Evolutionary conservation across 2,113 vertebrate genomes (phyloP).

Genomic region (Fulica atra): DNA sequence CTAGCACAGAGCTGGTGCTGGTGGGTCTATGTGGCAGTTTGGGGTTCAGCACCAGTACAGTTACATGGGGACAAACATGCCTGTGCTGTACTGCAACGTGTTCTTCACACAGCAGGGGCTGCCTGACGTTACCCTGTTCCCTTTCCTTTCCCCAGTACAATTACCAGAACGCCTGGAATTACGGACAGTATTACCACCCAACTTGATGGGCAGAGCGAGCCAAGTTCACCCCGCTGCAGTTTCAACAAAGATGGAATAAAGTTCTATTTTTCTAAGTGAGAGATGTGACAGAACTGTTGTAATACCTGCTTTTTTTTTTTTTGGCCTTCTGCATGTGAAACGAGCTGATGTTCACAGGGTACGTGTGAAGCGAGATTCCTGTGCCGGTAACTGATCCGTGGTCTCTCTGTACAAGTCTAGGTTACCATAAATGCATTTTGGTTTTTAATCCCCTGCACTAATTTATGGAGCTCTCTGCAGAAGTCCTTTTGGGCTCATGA

Average conservation of each 20-base stretch:
- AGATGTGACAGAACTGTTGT: conserved; percentile 73
- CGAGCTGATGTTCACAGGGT: conserved; percentile 51
- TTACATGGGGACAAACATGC: too few species aligned
- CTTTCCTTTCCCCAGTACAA: conserved; percentile 81
- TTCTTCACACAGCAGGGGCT: too few species aligned
- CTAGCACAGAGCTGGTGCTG: too few species aligned
- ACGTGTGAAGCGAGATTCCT: conserved; percentile 62
- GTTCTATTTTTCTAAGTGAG: conserved; percentile 73
- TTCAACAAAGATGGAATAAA: conserved; percentile 57
- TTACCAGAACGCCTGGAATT: conserved; percentile 94
- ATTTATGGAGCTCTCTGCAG: conserved; percentile 66
- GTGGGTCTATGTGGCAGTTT: too few species aligned
- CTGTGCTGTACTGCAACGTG: too few species aligned
- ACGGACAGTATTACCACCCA: conserved; percentile 96
- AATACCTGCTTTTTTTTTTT: conserved; percentile 45
- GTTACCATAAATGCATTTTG: conserved; percentile 52
- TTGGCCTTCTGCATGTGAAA: conserved; percentile 69
- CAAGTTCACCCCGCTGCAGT: background rate
- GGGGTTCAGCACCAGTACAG: too few species aligned
- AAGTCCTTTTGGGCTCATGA: conserved; percentile 20
- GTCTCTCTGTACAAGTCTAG: conserved; percentile 62
- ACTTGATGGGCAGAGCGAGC: conserved; percentile 80
- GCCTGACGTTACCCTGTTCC: too few species aligned
- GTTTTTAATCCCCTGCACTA: conserved; percentile 66
- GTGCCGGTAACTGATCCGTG: conserved; percentile 55